Percentiles rank a stretch among this genome's conserved stretches.
These are phyloP conservation scores for Ictalurus punctatus DNA, from an alignment of 2,113 vertebrate genomes.

Conservation along the genomic window DNA sequence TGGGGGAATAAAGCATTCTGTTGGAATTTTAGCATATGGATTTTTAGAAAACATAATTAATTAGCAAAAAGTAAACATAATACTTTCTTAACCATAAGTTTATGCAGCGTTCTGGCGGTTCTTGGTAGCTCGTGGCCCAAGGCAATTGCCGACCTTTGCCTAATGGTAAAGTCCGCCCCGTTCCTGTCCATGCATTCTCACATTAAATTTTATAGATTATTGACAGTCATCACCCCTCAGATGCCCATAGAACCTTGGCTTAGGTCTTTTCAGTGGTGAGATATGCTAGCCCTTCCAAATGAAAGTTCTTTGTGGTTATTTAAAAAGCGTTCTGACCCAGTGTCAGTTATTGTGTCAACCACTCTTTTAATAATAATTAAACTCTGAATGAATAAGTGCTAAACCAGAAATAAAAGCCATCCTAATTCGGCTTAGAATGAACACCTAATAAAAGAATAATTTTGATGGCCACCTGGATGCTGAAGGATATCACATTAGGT, in stretches of 20 bases:
- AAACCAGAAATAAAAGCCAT: conserved; percentile 54
- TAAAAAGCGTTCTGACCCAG: conserved; percentile 87
- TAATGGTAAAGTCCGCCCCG: too few relatives aligned
- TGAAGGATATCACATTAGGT: conserved; percentile 70
- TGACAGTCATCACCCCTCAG: conserved; percentile 82
- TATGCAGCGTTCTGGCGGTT: too few relatives aligned
- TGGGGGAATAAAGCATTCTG: too few relatives aligned
- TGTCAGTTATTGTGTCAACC: conserved; percentile 74
- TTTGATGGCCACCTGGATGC: conserved; percentile 72
- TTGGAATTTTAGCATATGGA: too few relatives aligned
- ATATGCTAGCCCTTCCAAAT: conserved; percentile 96
- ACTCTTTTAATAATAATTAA: conserved; percentile 98
- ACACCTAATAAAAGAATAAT: conserved; percentile 76
- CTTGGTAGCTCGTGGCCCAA: too few relatives aligned
- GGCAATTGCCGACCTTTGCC: too few relatives aligned
- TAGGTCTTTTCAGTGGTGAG: conserved; percentile 88
- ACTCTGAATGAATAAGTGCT: conserved; percentile 79
- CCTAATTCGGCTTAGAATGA: conserved; percentile 71
- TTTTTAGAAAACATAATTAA: too few relatives aligned
- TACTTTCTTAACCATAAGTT: too few relatives aligned
- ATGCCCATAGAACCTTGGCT: conserved; percentile 83
- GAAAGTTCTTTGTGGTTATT: conserved; percentile 89
- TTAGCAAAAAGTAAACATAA: too few relatives aligned
- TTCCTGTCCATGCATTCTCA: conserved; percentile 85
- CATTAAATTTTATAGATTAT: conserved; percentile 89